Evolutionary conservation across 1,140 invertebrate species (phyloP), one percentile per base, ranked within the genome.

Genomic region (Holotrichia oblita): DNA sequence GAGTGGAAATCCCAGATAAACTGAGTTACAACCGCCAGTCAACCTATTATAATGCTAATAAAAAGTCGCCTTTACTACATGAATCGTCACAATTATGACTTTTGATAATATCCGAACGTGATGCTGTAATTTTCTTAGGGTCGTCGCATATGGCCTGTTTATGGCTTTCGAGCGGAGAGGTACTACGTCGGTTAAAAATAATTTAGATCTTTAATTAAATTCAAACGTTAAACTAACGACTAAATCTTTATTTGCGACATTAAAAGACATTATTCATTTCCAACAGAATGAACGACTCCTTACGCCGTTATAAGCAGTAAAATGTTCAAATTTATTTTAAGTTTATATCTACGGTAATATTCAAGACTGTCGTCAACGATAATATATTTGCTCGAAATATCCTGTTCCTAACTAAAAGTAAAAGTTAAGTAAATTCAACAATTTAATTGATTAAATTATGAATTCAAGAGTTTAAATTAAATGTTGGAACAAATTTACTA

Each of bases 1-100:
- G 76, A 64, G 55, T 77, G 76, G 76, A 77, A 77, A 69, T 64
- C 59, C 55, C 27, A 77, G 76, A 77, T 77, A 77, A 77, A 41
- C 61, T 40, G 41, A 69, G 44, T 77, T 77, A 77, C 76, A 77
- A 34, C 76, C 20, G 27, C 55, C 41, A 41, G 73, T 74, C 34
- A 42, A 41, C 73, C 40, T 74, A 74, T 40, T 74, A 74, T 42
- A 42, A 42, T 69, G 61, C 61, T 42, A 74, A 44, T 74, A 74
- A 74, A 74, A 74, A 74, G 10, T 74, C 73, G 22, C 61, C 27
- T 27, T 69, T 69, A 34, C 61, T 34, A 69, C 61, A 69, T 34
- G 61, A 69, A 69, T 69, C 22, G 61, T 69, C 61, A 69, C 61
- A 69, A 69, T 27, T 69, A 27, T 69, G 61, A 69, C 61, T 69